These are phyloP conservation scores for Xiphophorus maculatus DNA, from an alignment of 2,113 vertebrate species.

Conservation along the genomic window DNA sequence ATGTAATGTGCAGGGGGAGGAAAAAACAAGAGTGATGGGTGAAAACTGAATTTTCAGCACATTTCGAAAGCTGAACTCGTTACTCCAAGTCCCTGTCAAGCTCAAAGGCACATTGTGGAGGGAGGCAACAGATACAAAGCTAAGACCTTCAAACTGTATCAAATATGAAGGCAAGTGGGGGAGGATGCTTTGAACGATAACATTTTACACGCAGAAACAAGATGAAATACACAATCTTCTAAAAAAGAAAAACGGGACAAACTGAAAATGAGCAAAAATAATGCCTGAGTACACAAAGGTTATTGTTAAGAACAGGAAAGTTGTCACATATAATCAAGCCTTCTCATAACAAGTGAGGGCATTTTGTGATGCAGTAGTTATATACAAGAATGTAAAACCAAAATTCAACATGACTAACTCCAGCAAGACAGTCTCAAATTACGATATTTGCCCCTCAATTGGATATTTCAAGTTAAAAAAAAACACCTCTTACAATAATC, in stretches of 20 bases:
- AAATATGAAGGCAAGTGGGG: background rate
- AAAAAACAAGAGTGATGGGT: conserved; percentile 55
- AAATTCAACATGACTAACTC: no score
- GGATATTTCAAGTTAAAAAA: no score
- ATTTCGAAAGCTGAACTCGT: conserved; percentile 59
- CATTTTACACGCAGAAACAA: conserved; percentile 1
- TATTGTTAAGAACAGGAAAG: background rate
- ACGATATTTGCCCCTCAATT: no score
- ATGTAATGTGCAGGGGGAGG: conserved; percentile 46
- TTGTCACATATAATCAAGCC: no score
- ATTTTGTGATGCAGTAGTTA: no score
- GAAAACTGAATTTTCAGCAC: conserved; percentile 61
- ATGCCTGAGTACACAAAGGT: background rate
- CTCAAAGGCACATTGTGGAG: conserved; percentile 18
- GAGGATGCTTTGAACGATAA: conserved; percentile 1
- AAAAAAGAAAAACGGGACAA: background rate
- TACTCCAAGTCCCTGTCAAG: conserved; percentile 37
- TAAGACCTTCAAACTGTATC: conserved; percentile 15
- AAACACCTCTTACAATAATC: no score
- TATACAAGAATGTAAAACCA: no score
- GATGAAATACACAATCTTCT: background rate
- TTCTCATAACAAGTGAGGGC: no score
- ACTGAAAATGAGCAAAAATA: conserved; percentile 5
- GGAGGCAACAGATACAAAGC: conserved; percentile 36
- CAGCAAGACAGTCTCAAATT: no score